Evolutionary conservation across 2,888 invertebrate species (phyloP).

Genomic region (Enchytraeus crypticus): DNA sequence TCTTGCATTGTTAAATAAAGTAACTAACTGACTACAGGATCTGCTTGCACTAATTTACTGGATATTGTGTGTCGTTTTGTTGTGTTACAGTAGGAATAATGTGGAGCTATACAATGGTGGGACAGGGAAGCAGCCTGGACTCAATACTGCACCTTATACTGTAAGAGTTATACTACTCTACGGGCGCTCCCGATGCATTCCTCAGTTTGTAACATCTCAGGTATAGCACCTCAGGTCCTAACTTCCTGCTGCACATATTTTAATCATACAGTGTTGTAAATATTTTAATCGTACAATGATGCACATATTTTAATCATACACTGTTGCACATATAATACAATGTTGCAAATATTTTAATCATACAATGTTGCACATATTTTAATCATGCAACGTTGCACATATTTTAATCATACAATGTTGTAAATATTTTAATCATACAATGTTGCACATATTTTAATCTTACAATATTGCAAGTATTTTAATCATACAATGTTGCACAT

Average conservation of each 20-base stretch:
- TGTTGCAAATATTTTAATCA: background rate
- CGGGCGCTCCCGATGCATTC: slow-evolving; percentile 61
- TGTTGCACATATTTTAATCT: too few relatives aligned
- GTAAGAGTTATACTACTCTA: slow-evolving; percentile 60
- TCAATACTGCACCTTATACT: slow-evolving; percentile 54
- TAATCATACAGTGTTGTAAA: background rate
- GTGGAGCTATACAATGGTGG: background rate
- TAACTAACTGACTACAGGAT: background rate
- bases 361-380: background rate
- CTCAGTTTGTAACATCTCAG: background rate
- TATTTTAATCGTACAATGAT: background rate
- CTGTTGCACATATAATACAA: background rate
- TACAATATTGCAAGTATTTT: too few relatives aligned
- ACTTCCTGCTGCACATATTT: background rate
- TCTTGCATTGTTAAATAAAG: background rate
- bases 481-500: too few relatives aligned
- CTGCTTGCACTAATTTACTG: too few relatives aligned
- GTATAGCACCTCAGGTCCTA: too few relatives aligned
- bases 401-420: background rate
- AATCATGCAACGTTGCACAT: background rate
- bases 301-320: background rate
- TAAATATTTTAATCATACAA: background rate
- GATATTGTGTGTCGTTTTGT: background rate
- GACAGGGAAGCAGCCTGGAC: too few relatives aligned
- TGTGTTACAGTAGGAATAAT: background rate